Percentiles rank a stretch among this genome's conserved stretches.
These are phyloP conservation scores for Patella pellucida DNA, from an alignment of 2,888 invertebrate species.

Conservation along the genomic window DNA sequence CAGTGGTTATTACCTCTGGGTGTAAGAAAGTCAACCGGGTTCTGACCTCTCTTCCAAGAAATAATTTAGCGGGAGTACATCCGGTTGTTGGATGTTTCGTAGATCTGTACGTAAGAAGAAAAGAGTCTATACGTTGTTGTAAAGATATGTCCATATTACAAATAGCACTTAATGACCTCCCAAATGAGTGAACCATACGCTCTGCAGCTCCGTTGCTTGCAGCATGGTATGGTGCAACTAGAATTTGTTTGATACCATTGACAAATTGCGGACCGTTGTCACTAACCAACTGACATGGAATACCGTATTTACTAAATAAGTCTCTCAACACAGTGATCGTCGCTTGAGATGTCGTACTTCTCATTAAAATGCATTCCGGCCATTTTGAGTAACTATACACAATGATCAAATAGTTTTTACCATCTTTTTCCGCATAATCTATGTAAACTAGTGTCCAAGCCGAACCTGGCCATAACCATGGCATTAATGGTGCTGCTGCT, in stretches of 20 bases:
- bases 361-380: constrained; percentile 29
- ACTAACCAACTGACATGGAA: constrained; percentile 53
- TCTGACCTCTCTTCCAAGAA: background rate
- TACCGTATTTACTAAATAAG: constrained; percentile 46
- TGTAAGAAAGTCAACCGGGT: background rate
- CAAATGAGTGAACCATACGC: background rate
- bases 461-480: constrained; percentile 14
- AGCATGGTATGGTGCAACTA: constrained; percentile 3
- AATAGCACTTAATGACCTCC: background rate
- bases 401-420: constrained; percentile 48
- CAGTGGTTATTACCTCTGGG: background rate
- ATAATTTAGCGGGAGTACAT: background rate
- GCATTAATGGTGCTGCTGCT: constrained; percentile 10
- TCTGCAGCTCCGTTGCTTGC: background rate
- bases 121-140: background rate
- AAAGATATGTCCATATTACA: background rate
- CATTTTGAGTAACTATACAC: constrained; percentile 48
- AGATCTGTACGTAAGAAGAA: background rate
- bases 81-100: constrained; percentile 1
- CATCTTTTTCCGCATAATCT: constrained; percentile 69
- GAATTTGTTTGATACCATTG: background rate
- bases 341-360: background rate
- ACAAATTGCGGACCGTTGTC: constrained; percentile 47
- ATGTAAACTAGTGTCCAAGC: constrained; percentile 68
- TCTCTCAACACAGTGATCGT: constrained; percentile 16